Conservation (phyloP, 2,888 invertebrate species). For the Dromius quadrimaculatus region DNA sequence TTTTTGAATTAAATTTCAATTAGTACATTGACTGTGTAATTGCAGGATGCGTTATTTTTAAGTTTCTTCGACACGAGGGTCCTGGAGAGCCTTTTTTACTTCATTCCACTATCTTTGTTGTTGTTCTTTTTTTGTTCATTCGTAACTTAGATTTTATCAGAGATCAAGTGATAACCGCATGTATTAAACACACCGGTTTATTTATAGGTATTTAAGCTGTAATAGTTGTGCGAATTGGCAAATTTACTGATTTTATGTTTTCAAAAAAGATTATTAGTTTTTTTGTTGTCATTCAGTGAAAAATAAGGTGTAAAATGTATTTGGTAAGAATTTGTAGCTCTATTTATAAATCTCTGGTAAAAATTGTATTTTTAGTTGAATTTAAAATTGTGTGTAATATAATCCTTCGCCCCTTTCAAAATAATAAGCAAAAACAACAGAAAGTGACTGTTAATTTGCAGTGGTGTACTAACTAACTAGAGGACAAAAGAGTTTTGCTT, state of each 20-base stretch:
- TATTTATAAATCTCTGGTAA: constrained; percentile 49
- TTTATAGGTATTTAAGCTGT: constrained; percentile 40
- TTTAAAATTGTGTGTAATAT: constrained; percentile 14
- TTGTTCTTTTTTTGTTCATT: constrained; percentile 9
- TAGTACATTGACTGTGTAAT: constrained; percentile 49
- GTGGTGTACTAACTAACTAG: constrained; percentile 51
- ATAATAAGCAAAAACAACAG: constrained; percentile 42
- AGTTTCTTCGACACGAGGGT: constrained; percentile 25
- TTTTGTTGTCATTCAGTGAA: not conserved
- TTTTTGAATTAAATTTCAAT: constrained; percentile 53
- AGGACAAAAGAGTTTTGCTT: constrained; percentile 44
- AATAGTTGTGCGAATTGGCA: constrained; percentile 44
- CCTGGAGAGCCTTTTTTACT: constrained; percentile 38
- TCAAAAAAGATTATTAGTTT: not conserved
- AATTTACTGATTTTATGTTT: no score
- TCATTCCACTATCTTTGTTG: constrained; percentile 29
- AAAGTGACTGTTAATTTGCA: constrained; percentile 49
- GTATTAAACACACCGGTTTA: constrained; percentile 19
- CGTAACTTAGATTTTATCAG: constrained; percentile 47
- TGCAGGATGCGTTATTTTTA: constrained; percentile 34
- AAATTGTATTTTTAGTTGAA: constrained; percentile 34
- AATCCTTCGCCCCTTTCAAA: no score
- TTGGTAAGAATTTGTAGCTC: constrained; percentile 47
- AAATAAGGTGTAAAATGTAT: constrained; percentile 11
- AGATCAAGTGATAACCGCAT: constrained; percentile 46